These are phyloP conservation scores for Drosophila paramelanica DNA, from an alignment of 2,888 invertebrate genomes.

Conservation along the genomic window DNA sequence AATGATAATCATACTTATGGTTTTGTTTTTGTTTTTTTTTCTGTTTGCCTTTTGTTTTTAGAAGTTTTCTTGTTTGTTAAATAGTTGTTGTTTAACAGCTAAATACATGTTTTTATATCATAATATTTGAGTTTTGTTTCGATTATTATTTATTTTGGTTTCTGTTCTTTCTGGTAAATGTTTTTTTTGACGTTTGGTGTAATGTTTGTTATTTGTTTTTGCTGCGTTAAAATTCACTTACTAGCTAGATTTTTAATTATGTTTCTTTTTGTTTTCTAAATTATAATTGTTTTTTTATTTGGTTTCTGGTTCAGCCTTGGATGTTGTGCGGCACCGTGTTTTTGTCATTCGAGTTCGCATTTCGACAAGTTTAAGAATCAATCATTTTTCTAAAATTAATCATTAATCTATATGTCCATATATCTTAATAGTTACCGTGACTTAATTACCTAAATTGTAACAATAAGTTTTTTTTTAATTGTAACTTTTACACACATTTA, in stretches of 20 bases:
- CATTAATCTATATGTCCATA: constrained; percentile 71
- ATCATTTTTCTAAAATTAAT: constrained; percentile 59
- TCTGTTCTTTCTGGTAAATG: constrained; percentile 46
- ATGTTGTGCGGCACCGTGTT: constrained; percentile 68
- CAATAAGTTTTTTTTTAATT: constrained; percentile 51
- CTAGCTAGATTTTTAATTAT: constrained; percentile 52
- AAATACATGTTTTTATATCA: constrained; percentile 71
- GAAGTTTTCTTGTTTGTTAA: constrained; percentile 54
- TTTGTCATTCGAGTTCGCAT: constrained; percentile 67
- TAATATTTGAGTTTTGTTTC: constrained; percentile 55
- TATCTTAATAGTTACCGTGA: constrained; percentile 67
- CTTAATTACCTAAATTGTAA: constrained; percentile 77
- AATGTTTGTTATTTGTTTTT: constrained; percentile 45
- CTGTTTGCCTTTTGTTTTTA: constrained; percentile 58
- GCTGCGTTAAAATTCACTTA: constrained; percentile 78
- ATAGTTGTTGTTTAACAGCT: constrained; percentile 75
- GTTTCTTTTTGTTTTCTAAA: constrained; percentile 32
- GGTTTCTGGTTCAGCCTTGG: constrained; percentile 68
- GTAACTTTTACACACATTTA: constrained; percentile 73
- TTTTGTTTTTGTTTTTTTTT: constrained; percentile 51
- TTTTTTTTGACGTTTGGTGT: constrained; percentile 54
- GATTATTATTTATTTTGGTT: constrained; percentile 34
- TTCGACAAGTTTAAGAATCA: constrained; percentile 80
- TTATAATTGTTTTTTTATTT: constrained; percentile 68
- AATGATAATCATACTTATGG: constrained; percentile 79